Evolutionary conservation across 2,888 invertebrate species (phyloP), one percentile per base, ranked within the genome.

Genomic region (Euplagia quadripunctaria): DNA sequence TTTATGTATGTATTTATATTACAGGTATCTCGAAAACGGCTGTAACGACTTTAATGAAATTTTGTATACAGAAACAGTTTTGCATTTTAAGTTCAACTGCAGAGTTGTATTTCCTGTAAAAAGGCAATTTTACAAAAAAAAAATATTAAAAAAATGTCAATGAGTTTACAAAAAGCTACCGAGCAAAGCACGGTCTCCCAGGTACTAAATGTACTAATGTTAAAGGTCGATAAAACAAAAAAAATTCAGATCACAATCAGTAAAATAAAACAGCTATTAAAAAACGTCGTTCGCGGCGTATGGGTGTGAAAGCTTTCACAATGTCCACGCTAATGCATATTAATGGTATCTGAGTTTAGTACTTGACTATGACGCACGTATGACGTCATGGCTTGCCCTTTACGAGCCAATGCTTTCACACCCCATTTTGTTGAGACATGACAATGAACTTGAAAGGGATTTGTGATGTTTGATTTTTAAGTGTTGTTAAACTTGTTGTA

Each of bases 361-460:
- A 83, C 82, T 76, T 64, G 71, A 70, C 67, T 76, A 72, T 83
- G 84, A 84, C 85, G 84, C 79, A 83, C 66, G 73, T 70, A 20
- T 89, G 89, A 90, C 89, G 89, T 88, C 87, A 90, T 74, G 75
- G 71, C 73, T 70, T 73, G 76, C 74, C 78, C 78, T 83, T 80
- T 74, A 78, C 75, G 75, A 75, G 70, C 70, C 72, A 70, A 74
- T 78, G 74, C 65, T 77, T 74, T 74, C 71, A 74, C 75, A 77
- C 77, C 77, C 78, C 70, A 65, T 71, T 71, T 71, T 78, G 72
- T 71, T 41, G 64, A 79, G 76, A 83, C 82, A 81, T 82, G 86
- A 82, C 87, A 88, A 81, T 90, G 90, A 90, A 90, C 90, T 89
- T 89, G 90, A 79, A 79, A 58, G 31, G 41, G 65, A 66, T 49